Evolutionary conservation across 1,140 invertebrate species (phyloP), one percentile per base, ranked within the genome.

Genomic region (Ditylenchus dipsaci): DNA sequence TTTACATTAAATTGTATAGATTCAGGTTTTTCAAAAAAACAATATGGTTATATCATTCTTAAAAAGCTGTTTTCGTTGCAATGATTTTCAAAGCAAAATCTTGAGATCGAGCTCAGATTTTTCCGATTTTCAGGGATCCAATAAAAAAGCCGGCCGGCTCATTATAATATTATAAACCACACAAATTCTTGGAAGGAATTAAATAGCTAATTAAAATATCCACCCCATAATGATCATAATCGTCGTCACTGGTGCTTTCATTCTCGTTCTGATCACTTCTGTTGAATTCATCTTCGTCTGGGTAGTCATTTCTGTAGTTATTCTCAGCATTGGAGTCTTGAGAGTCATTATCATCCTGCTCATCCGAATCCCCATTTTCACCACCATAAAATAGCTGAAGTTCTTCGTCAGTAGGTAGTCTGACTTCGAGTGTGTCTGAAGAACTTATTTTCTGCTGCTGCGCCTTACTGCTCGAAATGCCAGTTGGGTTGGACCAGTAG

Each of bases 241-340:
- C 68, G 30, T 70, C 67, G 8, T 66, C 68, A 29, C 59, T 73
- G 1, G 68, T 73, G 17, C 47, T 67, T n/a, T 71, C 61, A 42
- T 62, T 73, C 26, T 71, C 69, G 21, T 33, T 58, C 63, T 70
- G 68, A 38, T 60, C 59, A 58, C 13, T 29, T 11, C n/a, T 19
- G 1, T 42, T 80, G 17, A 76, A 71, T 7, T 72, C 59, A 49
- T 76, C 77, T n/a, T 76, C 75, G 58, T 76, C 75, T 15, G 75
- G 75, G 56, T 76, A 76, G 29, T 76, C 75, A 63, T 76, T 76
- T n/a, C 33, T 58, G 53, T 80, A 80, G 49, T 74, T 72, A 43
- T 80, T 74, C 27, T 76, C 74, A 23, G 57, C 74, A 43, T 76
- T 76, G 7, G 74, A 76, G 49, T 76, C 74, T 21, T 67, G 73